Base-by-base conservation (phyloP, 2,888 invertebrate genomes). In the Ornithoptera priamus region DNA sequence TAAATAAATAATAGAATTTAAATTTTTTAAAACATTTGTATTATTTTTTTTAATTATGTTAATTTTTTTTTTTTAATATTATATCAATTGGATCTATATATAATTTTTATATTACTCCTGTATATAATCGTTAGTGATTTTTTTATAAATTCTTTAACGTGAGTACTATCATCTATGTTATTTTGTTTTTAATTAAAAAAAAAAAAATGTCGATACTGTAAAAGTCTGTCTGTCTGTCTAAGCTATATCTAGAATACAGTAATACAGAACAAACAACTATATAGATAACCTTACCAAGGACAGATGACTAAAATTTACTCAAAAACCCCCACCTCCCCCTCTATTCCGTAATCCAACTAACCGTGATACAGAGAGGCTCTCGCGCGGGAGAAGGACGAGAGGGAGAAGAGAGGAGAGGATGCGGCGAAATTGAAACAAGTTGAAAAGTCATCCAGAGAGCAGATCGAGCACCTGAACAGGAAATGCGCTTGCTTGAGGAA, bases 401-500 rank as follows among this genome's bases (percentile, higher is more conserved):
- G 91, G 63, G 87, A 88, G 80, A 87, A 84, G 81, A 85, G 88
- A 65, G 81, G 86, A 17, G 93, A 93, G 56, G 90, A 92, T 59
- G 83, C 84, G 0, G 76, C 85, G 30, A 90, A 85, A 76, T 78
- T 90, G 24, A 90, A 87, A 70, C 86, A 92, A 70, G 79, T 85
- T 60, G 93, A 94, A 74, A 89, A 92, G 59, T 90, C 93, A 39
- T 86, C 92, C 2, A 92, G 89, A 78, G 93, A 92, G 24, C 92
- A 94, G 69, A 89, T 94, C 12, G 94, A 94, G 63, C 94, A 94
- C 80, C 83, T 94, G 72, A 94, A 93, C 36, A 92, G 94, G 69
- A 94, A 94, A 75, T 94, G 94, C 73, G 93, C 93, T 18, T 94
- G 94, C 79, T 80, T 94, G 69, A 92, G 94, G 39, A 94, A 94